Conservation (phyloP, 2,797 vertebrate species). For the Diplodus sargus region DNA sequence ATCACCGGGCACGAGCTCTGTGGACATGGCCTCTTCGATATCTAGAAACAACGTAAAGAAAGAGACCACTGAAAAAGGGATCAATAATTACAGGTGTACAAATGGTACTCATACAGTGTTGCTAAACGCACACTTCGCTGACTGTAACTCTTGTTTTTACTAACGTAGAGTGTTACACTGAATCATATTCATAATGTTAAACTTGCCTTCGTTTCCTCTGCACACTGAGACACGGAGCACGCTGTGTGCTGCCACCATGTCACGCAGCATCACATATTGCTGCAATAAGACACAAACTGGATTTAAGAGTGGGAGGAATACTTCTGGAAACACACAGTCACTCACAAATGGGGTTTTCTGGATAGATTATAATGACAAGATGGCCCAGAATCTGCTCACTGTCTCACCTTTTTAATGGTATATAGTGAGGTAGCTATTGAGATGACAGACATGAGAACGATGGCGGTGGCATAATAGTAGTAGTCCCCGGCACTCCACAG, state of each 20-base stretch:
- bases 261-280: constrained; percentile 96
- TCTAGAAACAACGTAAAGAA: constrained; percentile 76
- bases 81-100: neutral
- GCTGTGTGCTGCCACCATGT: constrained; percentile 95
- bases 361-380: neutral
- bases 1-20: constrained; percentile 96
- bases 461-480: constrained; percentile 95
- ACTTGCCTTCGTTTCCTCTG: constrained; percentile 88
- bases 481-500: constrained; percentile 93
- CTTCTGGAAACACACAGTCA: neutral
- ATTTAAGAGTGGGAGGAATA: neutral
- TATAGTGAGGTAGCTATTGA: constrained; percentile 96
- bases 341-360: neutral
- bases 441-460: constrained; percentile 94
- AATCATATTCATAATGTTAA: neutral
- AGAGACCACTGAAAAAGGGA: neutral
- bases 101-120: no score
- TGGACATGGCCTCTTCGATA: constrained; percentile 93
- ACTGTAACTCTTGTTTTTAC: neutral
- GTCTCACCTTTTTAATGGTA: constrained; percentile 93
- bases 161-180: neutral
- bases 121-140: neutral
- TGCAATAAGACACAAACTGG: constrained; percentile 69
- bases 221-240: constrained; percentile 91
- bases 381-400: neutral